Evolutionary conservation across 2,888 invertebrate species (phyloP), one percentile per base, ranked within the genome.

Genomic region (Conus canariensis): DNA sequence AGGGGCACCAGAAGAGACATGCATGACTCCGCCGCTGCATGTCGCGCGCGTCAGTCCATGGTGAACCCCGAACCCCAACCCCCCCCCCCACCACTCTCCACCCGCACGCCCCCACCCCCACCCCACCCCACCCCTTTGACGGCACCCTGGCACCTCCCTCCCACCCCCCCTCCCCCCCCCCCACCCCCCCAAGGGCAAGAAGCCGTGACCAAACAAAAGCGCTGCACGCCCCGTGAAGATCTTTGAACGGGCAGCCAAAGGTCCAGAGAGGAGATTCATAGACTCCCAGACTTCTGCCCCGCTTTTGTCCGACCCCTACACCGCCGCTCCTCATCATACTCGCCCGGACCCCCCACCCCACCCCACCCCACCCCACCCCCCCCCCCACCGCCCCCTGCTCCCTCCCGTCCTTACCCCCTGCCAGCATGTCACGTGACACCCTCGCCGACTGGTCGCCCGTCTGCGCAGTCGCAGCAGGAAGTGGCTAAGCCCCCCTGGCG

Each of bases 381-480:
- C n/a, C 59, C 59, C 16, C 22, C 85, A 25, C n/a, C 45, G 45
- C 25, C n/a, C 8, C 58, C n/a, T 25, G 10, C 6, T 16, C 60
- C 60, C 14, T 60, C 3, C 58, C 58, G 19, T 25, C 59, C 59
- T 0, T 0, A 59, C 22, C 59, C 86, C 64, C 16, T 86, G 60
- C 64, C 59, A 30, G 30, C 64, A 60, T 86, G 86, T 86, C 86
- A 86, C 86, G 86, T 86, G 86, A 86, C 86, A 86, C 86, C 64
- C 59, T 45, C 45, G 67, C 67, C 86, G 67, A 14, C 30, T 19
- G 19, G 64, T 7, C 30, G 64, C n/a, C 64, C 86, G 86, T 86
- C 86, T 86, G 86, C 67, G 64, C 86, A 86, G 86, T 64, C 86
- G 86, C 86, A 86, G 86, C 86, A 86, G 86, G 86, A 86, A 64